phyloP scores from a whole-genome alignment of 1,140 invertebrate species.

The Agrilus planipennis region DNA sequence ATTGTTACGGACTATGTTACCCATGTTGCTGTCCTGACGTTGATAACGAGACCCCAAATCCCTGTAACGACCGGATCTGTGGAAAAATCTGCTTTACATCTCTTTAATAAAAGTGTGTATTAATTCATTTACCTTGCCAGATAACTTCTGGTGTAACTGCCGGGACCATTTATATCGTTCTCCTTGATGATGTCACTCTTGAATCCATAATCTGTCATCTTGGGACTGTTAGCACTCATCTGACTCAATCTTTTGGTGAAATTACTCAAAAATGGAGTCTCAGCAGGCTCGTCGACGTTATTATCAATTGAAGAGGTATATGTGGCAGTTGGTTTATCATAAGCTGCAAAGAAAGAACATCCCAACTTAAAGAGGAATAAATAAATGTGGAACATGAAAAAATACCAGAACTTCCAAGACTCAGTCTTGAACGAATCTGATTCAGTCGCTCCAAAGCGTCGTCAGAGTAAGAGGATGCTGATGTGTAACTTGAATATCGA shows the following conservation, averaged over 20 bases:
- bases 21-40: too few relatives aligned
- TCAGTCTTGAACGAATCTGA: constrained; percentile 39
- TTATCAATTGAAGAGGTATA: constrained; percentile 11
- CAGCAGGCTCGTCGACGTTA: constrained; percentile 25
- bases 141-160: constrained; percentile 7
- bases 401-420: constrained; percentile 19
- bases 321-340: constrained; percentile 12
- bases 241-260: constrained; percentile 49
- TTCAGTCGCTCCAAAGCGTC: constrained; percentile 39
- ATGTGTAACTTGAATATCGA: background rate
- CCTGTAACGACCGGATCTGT: too few relatives aligned
- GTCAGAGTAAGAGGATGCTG: constrained; percentile 9
- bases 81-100: too few relatives aligned
- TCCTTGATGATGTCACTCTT: constrained; percentile 29
- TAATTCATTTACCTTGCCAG: constrained; percentile 14
- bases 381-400: too few relatives aligned
- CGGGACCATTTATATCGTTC: constrained; percentile 26
- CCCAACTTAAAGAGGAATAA: too few relatives aligned
- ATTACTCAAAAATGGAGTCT: constrained; percentile 54
- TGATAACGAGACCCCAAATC: too few relatives aligned
- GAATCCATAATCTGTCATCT: constrained; percentile 15
- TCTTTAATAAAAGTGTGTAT: too few relatives aligned
- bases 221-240: constrained; percentile 36
- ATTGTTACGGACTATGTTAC: constrained; percentile 45
- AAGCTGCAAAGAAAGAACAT: too few relatives aligned